Conservation (phyloP, 2,888 invertebrate genomes). For the Chymomyza procnemis region DNA sequence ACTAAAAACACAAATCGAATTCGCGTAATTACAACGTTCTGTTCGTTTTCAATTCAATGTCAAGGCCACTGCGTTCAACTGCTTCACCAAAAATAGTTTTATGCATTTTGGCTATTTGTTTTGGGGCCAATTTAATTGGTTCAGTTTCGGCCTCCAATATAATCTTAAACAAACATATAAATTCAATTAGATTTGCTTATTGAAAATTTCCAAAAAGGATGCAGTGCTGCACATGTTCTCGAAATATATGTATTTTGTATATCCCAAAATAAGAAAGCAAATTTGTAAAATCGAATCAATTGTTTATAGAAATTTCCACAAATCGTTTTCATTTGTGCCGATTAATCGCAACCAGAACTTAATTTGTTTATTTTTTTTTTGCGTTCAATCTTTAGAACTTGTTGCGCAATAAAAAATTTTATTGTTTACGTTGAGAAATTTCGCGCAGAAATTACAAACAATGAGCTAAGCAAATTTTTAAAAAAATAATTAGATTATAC, state of each 20-base stretch:
- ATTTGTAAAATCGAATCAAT: neutral
- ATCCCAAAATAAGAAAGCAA: neutral
- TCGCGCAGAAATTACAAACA: slow-evolving; percentile 2
- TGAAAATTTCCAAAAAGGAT: neutral
- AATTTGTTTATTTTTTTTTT: neutral
- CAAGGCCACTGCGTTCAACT: neutral
- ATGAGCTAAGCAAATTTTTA: neutral
- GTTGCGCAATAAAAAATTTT: neutral
- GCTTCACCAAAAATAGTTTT: neutral
- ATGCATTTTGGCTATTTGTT: neutral
- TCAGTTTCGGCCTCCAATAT: neutral
- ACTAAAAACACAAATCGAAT: neutral
- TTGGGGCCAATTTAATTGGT: neutral
- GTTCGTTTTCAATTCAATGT: neutral
- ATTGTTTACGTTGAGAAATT: neutral
- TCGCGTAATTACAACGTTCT: neutral
- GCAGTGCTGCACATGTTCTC: neutral
- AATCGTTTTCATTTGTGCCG: neutral
- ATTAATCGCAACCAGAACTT: neutral
- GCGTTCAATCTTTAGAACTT: neutral
- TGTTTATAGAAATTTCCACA: neutral
- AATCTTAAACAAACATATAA: neutral
- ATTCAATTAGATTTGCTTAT: neutral
- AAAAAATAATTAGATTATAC: neutral
- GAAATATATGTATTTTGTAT: neutral